A percentile compares a stretch with the other conserved stretches of the same genome.
These are phyloP conservation scores for Cephalopterus ornatus DNA, from an alignment of 2,113 vertebrate genomes.

Conservation along the genomic window DNA sequence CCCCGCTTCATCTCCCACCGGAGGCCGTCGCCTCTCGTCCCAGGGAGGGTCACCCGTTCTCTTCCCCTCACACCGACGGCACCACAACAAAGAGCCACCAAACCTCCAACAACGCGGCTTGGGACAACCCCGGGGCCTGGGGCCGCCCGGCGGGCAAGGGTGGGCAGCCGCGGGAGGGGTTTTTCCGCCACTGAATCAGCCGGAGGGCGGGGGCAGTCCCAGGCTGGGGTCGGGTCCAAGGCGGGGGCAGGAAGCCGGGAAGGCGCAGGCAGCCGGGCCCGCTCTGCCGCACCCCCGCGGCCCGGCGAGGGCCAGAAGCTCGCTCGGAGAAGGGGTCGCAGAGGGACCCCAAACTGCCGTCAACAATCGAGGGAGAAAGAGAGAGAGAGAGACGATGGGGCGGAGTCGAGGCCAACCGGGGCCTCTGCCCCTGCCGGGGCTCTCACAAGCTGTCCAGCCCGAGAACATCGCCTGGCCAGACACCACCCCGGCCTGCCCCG, in stretches of 20 bases:
- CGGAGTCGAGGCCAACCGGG: neutral
- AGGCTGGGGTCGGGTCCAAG: too few relatives aligned
- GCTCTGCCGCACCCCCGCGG: neutral
- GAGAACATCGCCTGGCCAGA: neutral
- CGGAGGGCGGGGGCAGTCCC: too few relatives aligned
- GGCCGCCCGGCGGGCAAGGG: neutral
- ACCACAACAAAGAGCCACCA: slow-evolving; percentile 55
- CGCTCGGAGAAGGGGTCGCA: neutral
- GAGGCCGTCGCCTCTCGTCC: neutral
- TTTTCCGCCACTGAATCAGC: neutral
- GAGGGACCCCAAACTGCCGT: neutral
- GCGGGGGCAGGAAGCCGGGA: neutral
- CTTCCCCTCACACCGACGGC: neutral
- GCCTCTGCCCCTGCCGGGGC: neutral
- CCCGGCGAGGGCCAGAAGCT: too few relatives aligned
- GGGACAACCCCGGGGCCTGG: neutral
- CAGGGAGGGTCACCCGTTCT: neutral
- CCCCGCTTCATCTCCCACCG: neutral
- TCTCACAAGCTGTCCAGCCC: neutral
- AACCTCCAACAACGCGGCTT: neutral
- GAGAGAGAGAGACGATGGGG: neutral
- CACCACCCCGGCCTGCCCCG: neutral
- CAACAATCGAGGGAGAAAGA: too few relatives aligned
- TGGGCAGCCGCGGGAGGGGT: neutral
- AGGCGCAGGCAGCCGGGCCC: neutral